Conservation (phyloP, 2,888 invertebrate genomes). For the Hemistola chrysoprasaria region DNA sequence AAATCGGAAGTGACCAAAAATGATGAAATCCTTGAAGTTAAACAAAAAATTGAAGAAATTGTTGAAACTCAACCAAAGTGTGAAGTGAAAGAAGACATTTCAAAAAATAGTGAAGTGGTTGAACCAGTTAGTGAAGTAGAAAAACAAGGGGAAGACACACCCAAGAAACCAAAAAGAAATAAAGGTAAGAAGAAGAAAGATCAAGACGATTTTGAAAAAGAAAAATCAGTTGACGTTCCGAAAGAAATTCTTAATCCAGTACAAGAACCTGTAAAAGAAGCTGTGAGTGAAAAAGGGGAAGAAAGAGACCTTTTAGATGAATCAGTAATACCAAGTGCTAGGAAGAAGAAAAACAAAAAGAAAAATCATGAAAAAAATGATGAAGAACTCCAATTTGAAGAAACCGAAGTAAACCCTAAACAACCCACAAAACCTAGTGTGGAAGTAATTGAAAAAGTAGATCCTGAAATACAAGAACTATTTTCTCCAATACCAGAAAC, state of each 20-base stretch:
- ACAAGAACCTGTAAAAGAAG: slow-evolving; percentile 6
- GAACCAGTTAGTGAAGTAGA: slow-evolving; percentile 31
- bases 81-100: slow-evolving; percentile 32
- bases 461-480: slow-evolving; percentile 19
- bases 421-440: slow-evolving; percentile 7
- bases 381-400: slow-evolving; percentile 12
- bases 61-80: slow-evolving; percentile 20
- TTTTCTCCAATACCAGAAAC: slow-evolving; percentile 14
- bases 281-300: slow-evolving; percentile 13
- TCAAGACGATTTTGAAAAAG: slow-evolving; percentile 36
- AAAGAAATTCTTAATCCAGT: slow-evolving; percentile 15
- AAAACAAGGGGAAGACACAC: slow-evolving; percentile 43
- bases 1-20: slow-evolving; percentile 25
- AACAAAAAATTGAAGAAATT: too few relatives aligned
- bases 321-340: slow-evolving; percentile 43
- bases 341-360: slow-evolving; percentile 71
- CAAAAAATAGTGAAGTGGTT: slow-evolving; percentile 30
- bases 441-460: slow-evolving; percentile 17
- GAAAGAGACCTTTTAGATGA: slow-evolving; percentile 12
- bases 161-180: slow-evolving; percentile 74
- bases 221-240: slow-evolving; percentile 1
- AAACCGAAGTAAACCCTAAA: slow-evolving; percentile 2
- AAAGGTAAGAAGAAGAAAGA: slow-evolving; percentile 71
- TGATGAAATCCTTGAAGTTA: too few relatives aligned
- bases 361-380: slow-evolving; percentile 37